Evolutionary conservation across 2,797 vertebrate species (phyloP), one percentile per base, ranked within the genome.

Genomic region (Anolis apletophallus): DNA sequence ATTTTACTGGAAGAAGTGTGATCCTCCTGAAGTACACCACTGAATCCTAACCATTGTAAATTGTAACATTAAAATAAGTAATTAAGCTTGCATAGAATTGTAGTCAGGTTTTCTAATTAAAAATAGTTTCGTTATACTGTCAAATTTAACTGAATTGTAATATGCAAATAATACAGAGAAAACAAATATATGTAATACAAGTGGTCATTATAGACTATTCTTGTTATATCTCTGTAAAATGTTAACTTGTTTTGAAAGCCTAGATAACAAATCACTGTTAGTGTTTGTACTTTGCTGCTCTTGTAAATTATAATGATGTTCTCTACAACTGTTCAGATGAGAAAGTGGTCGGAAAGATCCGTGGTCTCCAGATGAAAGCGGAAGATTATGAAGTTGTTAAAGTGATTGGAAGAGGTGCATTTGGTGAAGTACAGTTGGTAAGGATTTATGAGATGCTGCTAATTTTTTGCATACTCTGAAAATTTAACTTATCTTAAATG

Each of bases 301-400:
- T 1, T 75, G 1, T 19, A 1, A 81, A 67, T 54, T 84, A 29
- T 82, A 40, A 32, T 73, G 40, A 26, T 5, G 86, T 88, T 61
- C 7, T 4, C 89, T 88, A 81, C 26, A 80, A 95, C 90, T 90
- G 36, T 93, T 88, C 93, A 99, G 99, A 99, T 97, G 98, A 99
- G 91, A 98, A 98, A 92, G 97, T 98, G 89, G 97, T 99, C 90
- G 93, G 94, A 87, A 97, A 98, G 90, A 96, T 98, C 57, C 96
- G 97, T 94, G 97, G 98, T 91, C 96, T 99, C 76, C 98, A 99
- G 95, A 99, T 99, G 98, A 99, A 98, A 94, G 98, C 97, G 29
- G 99, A 99, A 92, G 99, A 99, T 95, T 99, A 99, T 85, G 99
- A 99, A 91, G 97, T 98, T 92, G 98, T 99, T 71, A 99, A 99